Percentiles rank a stretch among this genome's conserved stretches.
Conservation (phyloP, 1,140 invertebrate genomes). For the Drosophila bocqueti region DNA sequence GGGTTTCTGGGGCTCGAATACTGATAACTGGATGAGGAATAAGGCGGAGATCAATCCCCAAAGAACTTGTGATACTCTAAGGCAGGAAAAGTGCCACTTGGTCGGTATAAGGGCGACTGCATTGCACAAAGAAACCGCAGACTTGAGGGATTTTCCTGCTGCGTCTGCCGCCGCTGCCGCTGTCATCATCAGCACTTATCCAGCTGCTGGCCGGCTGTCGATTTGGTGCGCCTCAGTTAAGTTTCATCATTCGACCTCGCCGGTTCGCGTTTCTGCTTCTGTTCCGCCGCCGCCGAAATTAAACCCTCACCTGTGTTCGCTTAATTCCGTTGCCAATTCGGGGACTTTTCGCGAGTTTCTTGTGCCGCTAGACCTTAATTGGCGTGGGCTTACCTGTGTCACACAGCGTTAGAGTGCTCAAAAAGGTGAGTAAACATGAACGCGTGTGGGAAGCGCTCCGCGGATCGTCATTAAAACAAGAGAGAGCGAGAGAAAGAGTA, state of each 20-base stretch:
- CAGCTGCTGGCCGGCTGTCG: conserved; percentile 3
- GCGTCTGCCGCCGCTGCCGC: not conserved
- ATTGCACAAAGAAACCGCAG: conserved; percentile 15
- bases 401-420: not conserved
- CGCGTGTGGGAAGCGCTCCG: conserved; percentile 7
- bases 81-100: not conserved
- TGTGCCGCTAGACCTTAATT: conserved; percentile 16
- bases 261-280: conserved; percentile 22
- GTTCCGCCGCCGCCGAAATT: not conserved
- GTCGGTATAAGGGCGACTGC: not conserved
- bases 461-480: not conserved
- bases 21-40: not conserved
- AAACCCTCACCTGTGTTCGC: conserved; percentile 1
- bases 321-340: conserved; percentile 11
- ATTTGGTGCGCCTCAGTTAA: conserved; percentile 26
- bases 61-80: not conserved
- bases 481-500: not conserved
- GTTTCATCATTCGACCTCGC: conserved; percentile 36
- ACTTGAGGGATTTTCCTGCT: conserved; percentile 7
- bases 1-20: not conserved
- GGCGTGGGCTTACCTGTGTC: conserved; percentile 24
- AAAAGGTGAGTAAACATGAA: conserved; percentile 34
- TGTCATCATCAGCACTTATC: conserved; percentile 13
- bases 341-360: conserved; percentile 34
- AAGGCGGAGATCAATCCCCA: not conserved